A percentile compares a stretch with the other conserved stretches of the same genome.
Evolutionary conservation across 2,888 invertebrate species (phyloP).

Genomic region (Nasonia oneida): DNA sequence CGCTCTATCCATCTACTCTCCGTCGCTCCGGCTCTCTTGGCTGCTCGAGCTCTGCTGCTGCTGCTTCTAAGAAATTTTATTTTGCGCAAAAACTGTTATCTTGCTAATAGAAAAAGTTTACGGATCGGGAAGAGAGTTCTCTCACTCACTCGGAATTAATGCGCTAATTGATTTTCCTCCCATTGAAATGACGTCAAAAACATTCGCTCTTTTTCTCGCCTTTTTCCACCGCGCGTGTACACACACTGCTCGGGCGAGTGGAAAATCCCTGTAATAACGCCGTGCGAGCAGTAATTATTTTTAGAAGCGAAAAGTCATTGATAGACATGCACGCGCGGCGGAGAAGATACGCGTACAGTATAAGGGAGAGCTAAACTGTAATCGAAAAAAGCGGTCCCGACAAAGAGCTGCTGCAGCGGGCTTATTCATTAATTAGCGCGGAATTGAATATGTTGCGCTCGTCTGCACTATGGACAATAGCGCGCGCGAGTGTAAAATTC

Average conservation of each 20-base stretch:
- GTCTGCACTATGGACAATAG: background rate
- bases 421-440: background rate
- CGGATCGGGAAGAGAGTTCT: constrained; percentile 21
- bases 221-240: background rate
- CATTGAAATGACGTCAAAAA: constrained; percentile 36
- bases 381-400: background rate
- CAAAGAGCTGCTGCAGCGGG: background rate
- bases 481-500: constrained; percentile 24
- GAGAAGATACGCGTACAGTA: no score
- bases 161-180: constrained; percentile 52
- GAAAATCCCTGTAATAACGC: background rate
- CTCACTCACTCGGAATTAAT: constrained; percentile 47
- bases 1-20: background rate
- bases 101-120: constrained; percentile 56
- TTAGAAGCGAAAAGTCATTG: background rate
- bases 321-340: background rate
- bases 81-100: constrained; percentile 52
- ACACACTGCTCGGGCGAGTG: background rate
- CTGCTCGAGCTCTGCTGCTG: constrained; percentile 5
- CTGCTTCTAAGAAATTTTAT: constrained; percentile 41
- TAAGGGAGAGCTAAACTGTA: background rate
- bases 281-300: background rate
- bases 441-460: background rate
- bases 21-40: background rate
- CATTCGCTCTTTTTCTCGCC: background rate